Percentiles rank a stretch among this genome's conserved stretches.
These are phyloP conservation scores for Oncopodura yosiiana DNA, from an alignment of 1,140 invertebrate genomes.

Conservation along the genomic window DNA sequence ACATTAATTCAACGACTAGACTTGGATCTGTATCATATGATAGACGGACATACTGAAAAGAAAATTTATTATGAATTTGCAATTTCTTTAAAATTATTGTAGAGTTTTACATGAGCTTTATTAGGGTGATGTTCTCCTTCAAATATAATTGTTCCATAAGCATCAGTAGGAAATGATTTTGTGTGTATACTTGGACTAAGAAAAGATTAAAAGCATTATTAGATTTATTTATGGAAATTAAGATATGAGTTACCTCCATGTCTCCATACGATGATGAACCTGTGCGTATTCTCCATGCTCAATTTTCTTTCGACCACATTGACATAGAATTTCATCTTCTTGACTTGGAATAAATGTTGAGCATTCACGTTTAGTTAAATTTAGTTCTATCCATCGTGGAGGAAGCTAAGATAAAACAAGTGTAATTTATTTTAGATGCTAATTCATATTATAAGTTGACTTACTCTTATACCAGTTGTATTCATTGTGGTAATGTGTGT, in stretches of 20 bases:
- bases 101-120: conserved; percentile 74
- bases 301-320: conserved; percentile 24
- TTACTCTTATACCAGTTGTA: too few species aligned
- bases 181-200: conserved; percentile 76
- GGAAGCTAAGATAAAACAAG: too few species aligned
- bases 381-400: conserved; percentile 86
- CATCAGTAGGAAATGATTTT: conserved; percentile 72
- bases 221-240: too few species aligned
- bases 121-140: conserved; percentile 90
- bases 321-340: conserved; percentile 50
- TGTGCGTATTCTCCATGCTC: conserved; percentile 25
- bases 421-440: too few species aligned
- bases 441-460: too few species aligned
- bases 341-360: conserved; percentile 74
- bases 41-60: conserved; percentile 77
- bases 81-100: not conserved
- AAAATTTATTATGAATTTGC: too few species aligned
- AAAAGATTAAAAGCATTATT: too few species aligned
- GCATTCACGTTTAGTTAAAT: conserved; percentile 88
- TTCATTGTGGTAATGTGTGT: too few species aligned
- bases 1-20: conserved; percentile 78
- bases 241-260: too few species aligned
- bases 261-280: conserved; percentile 23
- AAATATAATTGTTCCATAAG: conserved; percentile 95
- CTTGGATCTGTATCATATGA: conserved; percentile 89